These are phyloP conservation scores for Drosophila niveifrons DNA, from an alignment of 2,888 invertebrate species.

Conservation along the genomic window DNA sequence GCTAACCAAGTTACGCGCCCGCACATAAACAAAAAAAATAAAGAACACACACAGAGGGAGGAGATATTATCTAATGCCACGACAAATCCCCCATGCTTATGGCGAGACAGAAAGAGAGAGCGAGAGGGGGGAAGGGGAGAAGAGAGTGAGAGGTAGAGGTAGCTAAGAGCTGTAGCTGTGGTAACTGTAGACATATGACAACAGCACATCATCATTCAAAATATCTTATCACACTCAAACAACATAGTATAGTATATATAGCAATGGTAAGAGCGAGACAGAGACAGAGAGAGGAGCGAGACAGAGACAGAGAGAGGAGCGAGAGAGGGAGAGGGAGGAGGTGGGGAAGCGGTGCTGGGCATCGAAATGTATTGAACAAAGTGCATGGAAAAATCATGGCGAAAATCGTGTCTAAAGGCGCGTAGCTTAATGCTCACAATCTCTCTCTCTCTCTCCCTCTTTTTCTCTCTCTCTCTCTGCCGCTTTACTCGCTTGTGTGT, in stretches of 20 bases:
- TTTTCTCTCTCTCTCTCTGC: not conserved
- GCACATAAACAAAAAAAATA: constrained; percentile 31
- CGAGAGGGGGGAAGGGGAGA: not conserved
- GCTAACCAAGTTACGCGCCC: constrained; percentile 60
- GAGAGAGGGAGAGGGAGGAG: constrained; percentile 1
- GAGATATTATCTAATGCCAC: constrained; percentile 75
- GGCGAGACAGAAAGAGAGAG: not conserved
- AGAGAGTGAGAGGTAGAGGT: too few species aligned
- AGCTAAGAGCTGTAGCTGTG: constrained; percentile 9
- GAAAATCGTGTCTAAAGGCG: constrained; percentile 63
- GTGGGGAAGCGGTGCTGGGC: constrained; percentile 2
- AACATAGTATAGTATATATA: not conserved
- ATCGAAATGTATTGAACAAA: constrained; percentile 62
- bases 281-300: too few species aligned
- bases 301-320: not conserved
- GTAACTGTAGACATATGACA: constrained; percentile 66
- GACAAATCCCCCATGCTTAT: constrained; percentile 72
- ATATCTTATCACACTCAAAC: constrained; percentile 73
- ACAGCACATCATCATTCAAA: constrained; percentile 83
- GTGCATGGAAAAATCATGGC: constrained; percentile 68
- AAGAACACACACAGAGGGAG: constrained; percentile 1
- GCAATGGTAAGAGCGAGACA: constrained; percentile 14
- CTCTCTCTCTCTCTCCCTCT: not conserved
- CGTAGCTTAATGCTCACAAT: constrained; percentile 45
- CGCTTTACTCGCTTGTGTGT: not conserved